Base-by-base conservation (phyloP, 92 coral and sea anemone species). In the Bergia puertoricense region DNA sequence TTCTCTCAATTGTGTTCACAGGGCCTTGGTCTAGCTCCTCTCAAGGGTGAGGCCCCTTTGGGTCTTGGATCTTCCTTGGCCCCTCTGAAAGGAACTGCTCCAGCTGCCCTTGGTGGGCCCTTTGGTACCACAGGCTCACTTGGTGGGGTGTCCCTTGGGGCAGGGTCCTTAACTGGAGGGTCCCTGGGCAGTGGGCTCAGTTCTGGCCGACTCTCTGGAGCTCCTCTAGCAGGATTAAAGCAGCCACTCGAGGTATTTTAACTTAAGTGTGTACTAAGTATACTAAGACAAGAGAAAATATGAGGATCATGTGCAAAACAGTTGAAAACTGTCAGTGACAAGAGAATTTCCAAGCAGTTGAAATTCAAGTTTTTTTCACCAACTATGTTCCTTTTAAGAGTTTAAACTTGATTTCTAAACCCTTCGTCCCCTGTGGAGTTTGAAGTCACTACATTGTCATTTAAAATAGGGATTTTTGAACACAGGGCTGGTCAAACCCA, bases 131-230 rank as follows among this genome's bases (percentile, higher is more conserved):
- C 89, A 56, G 82, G 93, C 82, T 84, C 96, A 73, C 90, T 92
- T n/a, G 91, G 98, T 77, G 96, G 94, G 62, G 90, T 93, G 40
- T 93, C 98, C 78, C 86, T 88, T 13, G 92, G 92, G 37, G 95
- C 41, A 69, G 87, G 86, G 78, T 67, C 86, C 44, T 66, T 66
- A 14, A 15, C 59, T 42, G 89, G 85, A 68, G 77, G 81, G n/a
- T 85, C 89, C 37, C 57, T 90, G 15, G 81, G 88, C 23, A 71
- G 87, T 68, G 87, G 78, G 66, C 87, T 84, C 11, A 22, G 79
- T 30, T 84, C 87, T 11, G 69, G 87, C 44, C 62, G 40, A 6
- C 87, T 84, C 15, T 71, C 87, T 38, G 94, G 92, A 68, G 79
- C 89, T 39, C 82, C 93, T 14, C 86, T 91, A 45, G 93, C 92